Percentiles rank a stretch among this genome's conserved stretches.
These are phyloP conservation scores for Apogon hyalosoma DNA, from an alignment of 2,797 vertebrate species.

Conservation along the genomic window DNA sequence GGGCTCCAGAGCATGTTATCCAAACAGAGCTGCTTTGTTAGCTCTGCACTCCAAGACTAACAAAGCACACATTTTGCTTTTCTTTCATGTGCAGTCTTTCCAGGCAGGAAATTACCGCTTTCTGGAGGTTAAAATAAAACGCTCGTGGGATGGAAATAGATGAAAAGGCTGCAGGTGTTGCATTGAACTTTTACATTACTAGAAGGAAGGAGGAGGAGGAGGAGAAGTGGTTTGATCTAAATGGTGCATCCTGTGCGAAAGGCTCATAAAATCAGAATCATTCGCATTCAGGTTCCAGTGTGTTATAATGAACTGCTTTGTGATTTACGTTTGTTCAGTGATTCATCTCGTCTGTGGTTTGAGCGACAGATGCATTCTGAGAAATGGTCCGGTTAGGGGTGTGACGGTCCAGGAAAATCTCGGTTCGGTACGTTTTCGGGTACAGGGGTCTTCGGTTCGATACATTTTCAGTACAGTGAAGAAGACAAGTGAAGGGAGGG, in stretches of 20 bases:
- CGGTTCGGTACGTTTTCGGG: no score
- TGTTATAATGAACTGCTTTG: constrained; percentile 22
- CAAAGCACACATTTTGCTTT: constrained; percentile 54
- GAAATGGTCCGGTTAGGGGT: not conserved
- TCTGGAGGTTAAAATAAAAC: constrained; percentile 12
- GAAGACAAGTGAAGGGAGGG: no score
- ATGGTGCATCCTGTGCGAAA: constrained; percentile 10
- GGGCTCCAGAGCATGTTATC: constrained; percentile 61
- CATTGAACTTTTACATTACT: constrained; percentile 40
- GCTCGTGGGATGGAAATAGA: constrained; percentile 46
- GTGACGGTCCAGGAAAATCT: no score
- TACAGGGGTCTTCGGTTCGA: no score
- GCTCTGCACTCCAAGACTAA: constrained; percentile 49
- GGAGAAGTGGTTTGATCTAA: constrained; percentile 38
- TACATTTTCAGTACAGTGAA: no score
- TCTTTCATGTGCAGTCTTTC: constrained; percentile 52
- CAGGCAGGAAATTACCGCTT: constrained; percentile 48
- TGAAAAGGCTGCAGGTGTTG: constrained; percentile 38
- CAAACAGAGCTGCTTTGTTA: constrained; percentile 60
- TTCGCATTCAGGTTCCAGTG: constrained; percentile 15
- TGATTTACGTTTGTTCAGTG: constrained; percentile 27
- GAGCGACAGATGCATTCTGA: constrained; percentile 11
- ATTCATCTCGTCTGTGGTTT: constrained; percentile 32
- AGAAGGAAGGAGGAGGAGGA: constrained; percentile 17
- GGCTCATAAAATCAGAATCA: constrained; percentile 24